Percentiles rank a stretch among this genome's conserved stretches.
phyloP scores from a whole-genome alignment of 1,140 invertebrate genomes.

The Nephila pilipes region DNA sequence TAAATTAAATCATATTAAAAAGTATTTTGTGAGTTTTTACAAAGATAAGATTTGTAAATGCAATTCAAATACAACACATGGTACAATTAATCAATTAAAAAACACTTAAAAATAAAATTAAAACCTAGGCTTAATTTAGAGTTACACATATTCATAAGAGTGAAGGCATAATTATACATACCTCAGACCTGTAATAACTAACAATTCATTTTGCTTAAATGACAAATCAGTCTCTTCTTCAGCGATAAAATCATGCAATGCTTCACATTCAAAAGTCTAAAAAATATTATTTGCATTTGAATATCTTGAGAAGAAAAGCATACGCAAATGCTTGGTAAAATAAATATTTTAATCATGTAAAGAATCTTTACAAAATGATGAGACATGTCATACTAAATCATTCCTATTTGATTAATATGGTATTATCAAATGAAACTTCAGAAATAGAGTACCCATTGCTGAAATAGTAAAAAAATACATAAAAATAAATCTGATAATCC shows the following conservation, averaged over 20 bases:
- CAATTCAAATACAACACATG: no score
- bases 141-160: not conserved
- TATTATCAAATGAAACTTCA: not conserved
- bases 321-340: not conserved
- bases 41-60: no score
- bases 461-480: not conserved
- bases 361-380: not conserved
- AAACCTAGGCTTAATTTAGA: not conserved
- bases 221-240: conserved; percentile 43
- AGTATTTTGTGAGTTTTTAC: no score
- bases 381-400: not conserved
- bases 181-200: conserved; percentile 38
- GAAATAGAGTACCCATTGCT: not conserved
- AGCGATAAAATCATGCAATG: conserved; percentile 42
- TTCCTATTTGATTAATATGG: not conserved
- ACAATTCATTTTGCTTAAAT: conserved; percentile 43
- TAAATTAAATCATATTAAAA: no score
- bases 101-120: not conserved
- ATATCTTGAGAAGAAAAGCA: not conserved
- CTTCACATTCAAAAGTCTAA: conserved; percentile 11
- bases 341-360: not conserved
- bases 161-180: not conserved
- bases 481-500: no score
- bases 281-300: not conserved
- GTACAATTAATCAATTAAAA: not conserved